phyloP scores from a whole-genome alignment of 1,140 invertebrate genomes.

The Neodiprion virginianus region DNA sequence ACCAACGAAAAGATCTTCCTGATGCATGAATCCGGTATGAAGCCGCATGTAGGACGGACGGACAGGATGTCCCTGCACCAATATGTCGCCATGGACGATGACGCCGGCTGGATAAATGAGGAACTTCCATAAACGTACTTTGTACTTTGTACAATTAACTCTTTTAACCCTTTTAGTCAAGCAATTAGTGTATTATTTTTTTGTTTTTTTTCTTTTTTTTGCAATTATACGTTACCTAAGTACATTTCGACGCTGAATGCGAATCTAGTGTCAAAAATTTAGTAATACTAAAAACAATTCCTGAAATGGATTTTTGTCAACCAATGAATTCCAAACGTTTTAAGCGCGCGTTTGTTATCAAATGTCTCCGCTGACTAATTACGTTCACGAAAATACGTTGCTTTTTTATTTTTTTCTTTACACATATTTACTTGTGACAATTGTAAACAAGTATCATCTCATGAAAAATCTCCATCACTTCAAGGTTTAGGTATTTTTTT shows the following conservation, averaged over 20 bases:
- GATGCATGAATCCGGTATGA: constrained; percentile 92
- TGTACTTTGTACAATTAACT: constrained; percentile 7
- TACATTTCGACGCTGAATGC: constrained; percentile 8
- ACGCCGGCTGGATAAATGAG: constrained; percentile 64
- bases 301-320: too few relatives aligned
- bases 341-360: too few relatives aligned
- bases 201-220: background rate
- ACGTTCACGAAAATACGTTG: too few relatives aligned
- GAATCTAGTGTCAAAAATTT: constrained; percentile 16
- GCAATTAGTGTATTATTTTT: background rate
- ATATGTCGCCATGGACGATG: constrained; percentile 77
- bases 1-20: constrained; percentile 90
- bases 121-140: background rate
- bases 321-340: too few relatives aligned
- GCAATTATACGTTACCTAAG: background rate
- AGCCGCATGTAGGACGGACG: constrained; percentile 75
- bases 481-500: too few relatives aligned
- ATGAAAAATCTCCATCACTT: too few relatives aligned
- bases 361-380: too few relatives aligned
- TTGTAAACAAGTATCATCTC: too few relatives aligned
- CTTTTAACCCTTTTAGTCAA: constrained; percentile 3
- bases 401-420: too few relatives aligned
- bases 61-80: constrained; percentile 73
- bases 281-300: too few relatives aligned
- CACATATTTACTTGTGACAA: too few relatives aligned